A percentile compares a stretch with the other conserved stretches of the same genome.
These are phyloP conservation scores for Popillia japonica DNA, from an alignment of 1,140 invertebrate species.

Conservation along the genomic window DNA sequence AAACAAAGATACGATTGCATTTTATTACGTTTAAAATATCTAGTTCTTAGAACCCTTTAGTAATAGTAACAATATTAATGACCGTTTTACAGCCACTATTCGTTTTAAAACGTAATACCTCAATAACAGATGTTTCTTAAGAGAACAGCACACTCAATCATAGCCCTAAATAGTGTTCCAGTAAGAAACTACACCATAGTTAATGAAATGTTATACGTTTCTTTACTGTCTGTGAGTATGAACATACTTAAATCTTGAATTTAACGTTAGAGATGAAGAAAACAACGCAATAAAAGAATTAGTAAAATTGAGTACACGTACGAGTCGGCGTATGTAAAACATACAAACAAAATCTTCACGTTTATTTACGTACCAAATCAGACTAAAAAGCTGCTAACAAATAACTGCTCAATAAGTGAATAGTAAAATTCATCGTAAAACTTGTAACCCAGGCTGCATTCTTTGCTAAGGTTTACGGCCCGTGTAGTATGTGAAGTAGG, in stretches of 20 bases:
- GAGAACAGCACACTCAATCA: not conserved
- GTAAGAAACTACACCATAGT: not conserved
- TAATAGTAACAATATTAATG: not conserved
- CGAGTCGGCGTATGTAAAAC: slow-evolving; percentile 14
- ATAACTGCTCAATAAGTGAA: slow-evolving; percentile 43
- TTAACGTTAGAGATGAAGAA: not conserved
- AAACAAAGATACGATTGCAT: not conserved
- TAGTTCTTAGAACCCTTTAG: not conserved
- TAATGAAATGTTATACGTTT: slow-evolving; percentile 22
- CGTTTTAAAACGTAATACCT: not conserved
- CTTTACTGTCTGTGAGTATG: not conserved
- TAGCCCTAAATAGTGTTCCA: not conserved
- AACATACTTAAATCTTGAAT: not conserved
- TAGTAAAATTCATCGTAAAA: slow-evolving; percentile 42
- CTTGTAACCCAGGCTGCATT: slow-evolving; percentile 31
- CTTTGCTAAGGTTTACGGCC: slow-evolving; percentile 38
- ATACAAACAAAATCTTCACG: not conserved
- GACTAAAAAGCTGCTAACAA: slow-evolving; percentile 42
- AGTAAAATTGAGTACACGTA: not conserved
- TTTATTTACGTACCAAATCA: slow-evolving; percentile 41
- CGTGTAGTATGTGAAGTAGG: slow-evolving; percentile 21
- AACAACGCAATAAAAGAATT: slow-evolving; percentile 6
- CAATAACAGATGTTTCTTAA: slow-evolving; percentile 10
- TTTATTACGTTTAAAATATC: not conserved
- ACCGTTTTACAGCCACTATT: not conserved